Base-by-base conservation (phyloP, 2,113 vertebrate species). In the Zeus faber region DNA sequence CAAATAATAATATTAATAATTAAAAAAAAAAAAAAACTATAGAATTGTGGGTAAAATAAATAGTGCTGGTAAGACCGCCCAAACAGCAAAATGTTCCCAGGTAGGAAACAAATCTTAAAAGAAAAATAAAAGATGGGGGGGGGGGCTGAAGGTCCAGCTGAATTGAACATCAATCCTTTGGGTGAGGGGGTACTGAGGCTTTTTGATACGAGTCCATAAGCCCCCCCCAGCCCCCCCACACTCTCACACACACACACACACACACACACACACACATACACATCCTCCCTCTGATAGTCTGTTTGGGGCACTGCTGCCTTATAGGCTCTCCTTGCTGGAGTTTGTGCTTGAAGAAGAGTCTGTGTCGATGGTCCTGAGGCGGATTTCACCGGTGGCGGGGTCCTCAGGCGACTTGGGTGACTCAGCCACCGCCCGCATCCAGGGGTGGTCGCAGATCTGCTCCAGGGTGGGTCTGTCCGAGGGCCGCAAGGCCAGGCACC, bases 271-370 rank as follows among this genome's bases (percentile, higher is more conserved):
- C n/a, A n/a, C n/a, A n/a, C n/a, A n/a, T n/a, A n/a, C n/a, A n/a
- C n/a, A n/a, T n/a, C n/a, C n/a, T n/a, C n/a, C n/a, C n/a, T n/a
- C n/a, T n/a, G n/a, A n/a, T n/a, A n/a, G 83, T 88, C 85, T 81
- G 77, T 76, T 68, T 65, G 81, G 82, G 86, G 72, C 74, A 24
- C 76, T 71, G 74, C 74, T 82, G 76, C 74, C 65, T 96, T 91
- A 98, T 85, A 98, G 91, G 84, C 95, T 96, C 87, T 98, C 97
- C 25, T 97, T 98, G 89, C 96, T 98, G 10, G 95, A 98, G 54
- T 91, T 96, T 86, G 93, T 98, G 89, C 96, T 96, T 78, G 94
- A 94, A 21, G 89, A 94, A 55, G 89, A 89, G 16, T 94, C 93
- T n/a, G 90, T 77, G 84, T 92, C 87, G 77, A 97, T 91, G 82